Evolutionary conservation across 2,888 invertebrate species (phyloP).

Genomic region (Drosophila rellima): DNA sequence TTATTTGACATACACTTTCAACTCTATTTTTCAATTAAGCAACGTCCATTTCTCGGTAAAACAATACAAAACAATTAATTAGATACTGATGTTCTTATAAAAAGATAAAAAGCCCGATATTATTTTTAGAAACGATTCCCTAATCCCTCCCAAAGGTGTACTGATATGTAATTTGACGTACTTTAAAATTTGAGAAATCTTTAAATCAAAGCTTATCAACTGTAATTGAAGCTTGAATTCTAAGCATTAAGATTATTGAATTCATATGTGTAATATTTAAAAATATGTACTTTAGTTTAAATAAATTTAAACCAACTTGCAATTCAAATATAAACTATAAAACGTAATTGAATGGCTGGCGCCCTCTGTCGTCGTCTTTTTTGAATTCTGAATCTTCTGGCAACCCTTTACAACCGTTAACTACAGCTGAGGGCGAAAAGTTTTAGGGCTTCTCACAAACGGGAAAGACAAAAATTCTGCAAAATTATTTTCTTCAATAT

Average conservation of each 20-base stretch:
- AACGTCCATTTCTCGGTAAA: constrained; percentile 5
- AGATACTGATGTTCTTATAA: constrained; percentile 10
- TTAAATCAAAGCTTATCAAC: constrained; percentile 52
- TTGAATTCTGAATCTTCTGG: constrained; percentile 18
- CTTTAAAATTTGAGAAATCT: constrained; percentile 46
- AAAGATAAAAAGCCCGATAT: background rate
- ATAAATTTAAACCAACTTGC: constrained; percentile 59
- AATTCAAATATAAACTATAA: constrained; percentile 60
- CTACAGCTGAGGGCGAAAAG: constrained; percentile 8
- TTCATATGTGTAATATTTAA: constrained; percentile 65
- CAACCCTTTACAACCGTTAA: constrained; percentile 36
- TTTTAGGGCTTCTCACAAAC: constrained; percentile 46
- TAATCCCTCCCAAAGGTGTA: constrained; percentile 28
- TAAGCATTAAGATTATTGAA: constrained; percentile 34
- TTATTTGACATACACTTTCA: constrained; percentile 11
- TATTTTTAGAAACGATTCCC: constrained; percentile 11
- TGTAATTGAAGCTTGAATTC: constrained; percentile 55
- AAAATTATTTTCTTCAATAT: constrained; percentile 10
- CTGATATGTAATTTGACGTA: constrained; percentile 47
- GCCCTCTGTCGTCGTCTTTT: constrained; percentile 24
- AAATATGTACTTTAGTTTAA: constrained; percentile 67
- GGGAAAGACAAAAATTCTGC: constrained; percentile 1
- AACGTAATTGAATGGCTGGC: constrained; percentile 4
- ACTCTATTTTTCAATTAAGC: constrained; percentile 19
- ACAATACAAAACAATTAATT: background rate